phyloP scores from a whole-genome alignment of 2,888 invertebrate genomes.

The Helobdella robusta region DNA sequence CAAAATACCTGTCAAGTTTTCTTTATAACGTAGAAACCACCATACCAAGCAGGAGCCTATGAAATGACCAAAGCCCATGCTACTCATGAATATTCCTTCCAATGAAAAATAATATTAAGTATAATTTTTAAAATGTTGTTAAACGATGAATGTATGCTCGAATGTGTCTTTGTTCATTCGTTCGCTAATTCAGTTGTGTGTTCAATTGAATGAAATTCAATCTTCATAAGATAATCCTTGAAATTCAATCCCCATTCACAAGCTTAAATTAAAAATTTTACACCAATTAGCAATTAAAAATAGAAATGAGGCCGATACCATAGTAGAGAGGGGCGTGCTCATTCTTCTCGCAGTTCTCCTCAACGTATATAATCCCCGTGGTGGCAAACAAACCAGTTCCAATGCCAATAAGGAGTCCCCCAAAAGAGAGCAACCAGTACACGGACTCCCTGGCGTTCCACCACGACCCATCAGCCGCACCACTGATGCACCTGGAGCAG shows the following conservation, averaged over 20 bases:
- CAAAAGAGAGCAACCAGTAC: slow-evolving; percentile 23
- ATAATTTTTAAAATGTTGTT: too few species aligned
- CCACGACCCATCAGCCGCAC: background rate
- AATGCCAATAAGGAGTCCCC: slow-evolving; percentile 26
- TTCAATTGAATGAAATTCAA: too few species aligned
- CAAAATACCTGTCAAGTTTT: slow-evolving; percentile 21
- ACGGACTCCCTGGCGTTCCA: slow-evolving; percentile 14
- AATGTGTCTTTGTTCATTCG: too few species aligned
- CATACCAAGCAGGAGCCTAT: slow-evolving; percentile 25
- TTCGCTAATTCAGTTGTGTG: too few species aligned
- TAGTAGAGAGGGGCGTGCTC: too few species aligned
- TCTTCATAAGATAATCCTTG: too few species aligned
- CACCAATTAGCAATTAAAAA: too few species aligned
- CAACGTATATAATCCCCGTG: slow-evolving; percentile 29
- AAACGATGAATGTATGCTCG: too few species aligned
- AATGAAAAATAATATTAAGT: background rate
- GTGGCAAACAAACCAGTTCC: slow-evolving; percentile 26
- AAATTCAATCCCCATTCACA: too few species aligned
- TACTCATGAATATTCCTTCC: slow-evolving; percentile 26
- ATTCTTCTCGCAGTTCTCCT: slow-evolving; percentile 21
- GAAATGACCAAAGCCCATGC: slow-evolving; percentile 27
- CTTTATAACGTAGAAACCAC: slow-evolving; percentile 25
- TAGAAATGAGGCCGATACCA: too few species aligned
- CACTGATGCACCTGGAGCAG: background rate
- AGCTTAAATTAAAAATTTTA: too few species aligned